Conservation (phyloP, 1,140 invertebrate genomes). For the Drosophila kepulauana region DNA sequence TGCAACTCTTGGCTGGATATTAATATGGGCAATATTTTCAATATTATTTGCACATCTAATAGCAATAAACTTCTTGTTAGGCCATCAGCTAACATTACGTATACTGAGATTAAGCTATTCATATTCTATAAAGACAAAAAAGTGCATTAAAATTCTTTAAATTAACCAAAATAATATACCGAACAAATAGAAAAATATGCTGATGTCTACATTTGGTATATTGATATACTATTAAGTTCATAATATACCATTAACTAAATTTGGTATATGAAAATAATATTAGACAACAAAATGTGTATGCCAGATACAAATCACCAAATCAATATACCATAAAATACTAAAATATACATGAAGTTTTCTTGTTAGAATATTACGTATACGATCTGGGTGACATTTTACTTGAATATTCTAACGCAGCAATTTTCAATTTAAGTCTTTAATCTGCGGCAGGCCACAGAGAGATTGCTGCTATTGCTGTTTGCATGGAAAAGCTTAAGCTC, state of each 20-base stretch:
- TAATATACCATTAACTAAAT: too few relatives aligned
- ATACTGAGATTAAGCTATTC: not conserved
- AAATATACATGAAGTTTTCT: not conserved
- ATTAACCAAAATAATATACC: too few relatives aligned
- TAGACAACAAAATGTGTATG: too few relatives aligned
- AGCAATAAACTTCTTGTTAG: not conserved
- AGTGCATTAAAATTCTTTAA: too few relatives aligned
- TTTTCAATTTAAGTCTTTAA: slow-evolving; percentile 15
- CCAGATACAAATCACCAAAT: too few relatives aligned
- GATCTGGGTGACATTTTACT: not conserved
- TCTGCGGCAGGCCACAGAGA: slow-evolving; percentile 22
- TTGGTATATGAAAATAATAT: too few relatives aligned
- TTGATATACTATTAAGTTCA: too few relatives aligned
- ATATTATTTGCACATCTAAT: not conserved
- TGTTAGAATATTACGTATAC: not conserved
- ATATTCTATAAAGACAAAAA: too few relatives aligned
- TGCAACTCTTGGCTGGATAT: too few relatives aligned
- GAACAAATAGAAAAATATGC: too few relatives aligned
- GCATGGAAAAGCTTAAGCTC: slow-evolving; percentile 18
- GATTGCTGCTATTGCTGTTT: not conserved
- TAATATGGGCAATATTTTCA: not conserved
- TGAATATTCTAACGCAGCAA: not conserved
- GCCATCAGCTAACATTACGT: not conserved
- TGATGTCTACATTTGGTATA: too few relatives aligned
- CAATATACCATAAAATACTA: too few relatives aligned